Percentiles rank a stretch among this genome's conserved stretches.
Conservation (phyloP, 2,113 vertebrate genomes). For the Centrocercus urophasianus region DNA sequence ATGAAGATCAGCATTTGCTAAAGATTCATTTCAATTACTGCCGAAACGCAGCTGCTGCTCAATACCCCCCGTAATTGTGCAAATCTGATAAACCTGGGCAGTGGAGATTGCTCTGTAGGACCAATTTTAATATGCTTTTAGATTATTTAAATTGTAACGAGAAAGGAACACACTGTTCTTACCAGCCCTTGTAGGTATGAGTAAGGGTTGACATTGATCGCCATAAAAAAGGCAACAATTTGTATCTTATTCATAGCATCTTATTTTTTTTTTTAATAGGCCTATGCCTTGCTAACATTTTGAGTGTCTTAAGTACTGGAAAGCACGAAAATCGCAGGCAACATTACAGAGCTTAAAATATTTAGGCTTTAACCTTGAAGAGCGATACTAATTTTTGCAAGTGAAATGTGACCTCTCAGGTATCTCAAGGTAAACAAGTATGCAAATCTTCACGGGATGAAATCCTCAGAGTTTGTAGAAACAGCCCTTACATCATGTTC, state of each 20-base stretch:
- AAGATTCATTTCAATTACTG: neutral
- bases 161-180: slow-evolving; percentile 11
- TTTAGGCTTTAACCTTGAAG: slow-evolving; percentile 24
- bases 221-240: neutral
- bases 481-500: neutral
- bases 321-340: neutral
- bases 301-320: neutral
- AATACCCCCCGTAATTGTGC: neutral
- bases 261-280: neutral
- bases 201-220: neutral
- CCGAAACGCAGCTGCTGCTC: slow-evolving; percentile 14
- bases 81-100: slow-evolving; percentile 29
- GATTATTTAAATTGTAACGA: slow-evolving; percentile 37
- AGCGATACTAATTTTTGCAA: neutral
- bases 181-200: neutral
- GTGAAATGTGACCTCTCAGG: neutral
- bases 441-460: neutral
- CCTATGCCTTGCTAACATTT: neutral
- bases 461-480: neutral
- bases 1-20: neutral
- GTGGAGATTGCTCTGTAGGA: slow-evolving; percentile 2
- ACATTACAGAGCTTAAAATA: neutral
- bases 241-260: neutral
- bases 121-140: slow-evolving; percentile 43
- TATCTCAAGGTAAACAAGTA: neutral